A percentile compares a stretch with the other conserved stretches of the same genome.
These are phyloP conservation scores for Lagria hirta DNA, from an alignment of 2,888 invertebrate genomes.

Conservation along the genomic window DNA sequence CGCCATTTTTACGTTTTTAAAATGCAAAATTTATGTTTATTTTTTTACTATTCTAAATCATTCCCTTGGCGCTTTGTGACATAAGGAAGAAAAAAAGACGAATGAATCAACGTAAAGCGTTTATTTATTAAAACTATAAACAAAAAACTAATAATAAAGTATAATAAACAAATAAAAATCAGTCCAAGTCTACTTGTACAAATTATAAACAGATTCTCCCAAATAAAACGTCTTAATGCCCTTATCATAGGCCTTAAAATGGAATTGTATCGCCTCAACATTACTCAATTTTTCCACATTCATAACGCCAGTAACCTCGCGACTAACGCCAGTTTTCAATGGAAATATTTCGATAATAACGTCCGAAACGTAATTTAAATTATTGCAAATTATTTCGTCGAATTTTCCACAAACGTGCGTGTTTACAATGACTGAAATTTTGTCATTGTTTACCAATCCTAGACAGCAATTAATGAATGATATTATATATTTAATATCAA, in stretches of 20 bases:
- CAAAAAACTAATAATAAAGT: conserved; percentile 13
- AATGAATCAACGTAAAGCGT: no score
- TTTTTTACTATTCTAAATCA: no score
- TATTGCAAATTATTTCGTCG: conserved; percentile 61
- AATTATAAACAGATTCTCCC: conserved; percentile 55
- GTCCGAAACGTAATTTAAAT: conserved; percentile 65
- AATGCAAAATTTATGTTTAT: no score
- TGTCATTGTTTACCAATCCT: conserved; percentile 47
- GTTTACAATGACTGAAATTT: conserved; percentile 61
- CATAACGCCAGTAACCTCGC: conserved; percentile 71
- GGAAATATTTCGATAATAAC: conserved; percentile 65
- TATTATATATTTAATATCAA: conserved; percentile 58
- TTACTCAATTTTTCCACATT: conserved; percentile 59
- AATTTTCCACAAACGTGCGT: conserved; percentile 60
- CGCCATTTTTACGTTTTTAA: no score
- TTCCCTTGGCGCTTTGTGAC: no score
- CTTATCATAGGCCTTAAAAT: conserved; percentile 73
- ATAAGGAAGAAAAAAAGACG: no score
- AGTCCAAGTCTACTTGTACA: conserved; percentile 40
- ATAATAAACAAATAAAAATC: conserved; percentile 17
- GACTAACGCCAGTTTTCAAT: conserved; percentile 71
- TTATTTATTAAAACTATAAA: no score
- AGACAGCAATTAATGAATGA: conserved; percentile 57
- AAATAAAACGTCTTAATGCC: conserved; percentile 74
- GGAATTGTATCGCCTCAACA: conserved; percentile 57